Evolutionary conservation across 2,797 vertebrate genomes (phyloP).

Genomic region (Paguma larvata): DNA sequence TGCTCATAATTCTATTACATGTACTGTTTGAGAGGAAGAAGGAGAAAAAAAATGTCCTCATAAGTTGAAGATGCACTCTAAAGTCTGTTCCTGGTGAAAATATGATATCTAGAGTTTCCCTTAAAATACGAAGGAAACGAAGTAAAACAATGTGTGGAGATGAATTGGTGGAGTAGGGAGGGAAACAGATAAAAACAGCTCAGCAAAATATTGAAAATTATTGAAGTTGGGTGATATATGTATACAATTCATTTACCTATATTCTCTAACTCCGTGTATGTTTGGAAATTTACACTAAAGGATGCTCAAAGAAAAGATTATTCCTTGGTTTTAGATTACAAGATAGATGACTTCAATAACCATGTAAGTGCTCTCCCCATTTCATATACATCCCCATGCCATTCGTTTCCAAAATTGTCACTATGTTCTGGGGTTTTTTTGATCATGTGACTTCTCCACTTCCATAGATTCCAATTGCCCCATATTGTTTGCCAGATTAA

Average conservation of each 20-base stretch:
- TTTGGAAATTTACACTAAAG: background rate
- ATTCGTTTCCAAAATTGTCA: background rate
- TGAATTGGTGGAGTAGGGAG: background rate
- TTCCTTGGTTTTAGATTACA: background rate
- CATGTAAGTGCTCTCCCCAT: background rate
- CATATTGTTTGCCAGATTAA: background rate
- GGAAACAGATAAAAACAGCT: background rate
- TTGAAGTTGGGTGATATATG: background rate
- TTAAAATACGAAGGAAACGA: background rate
- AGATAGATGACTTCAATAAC: background rate
- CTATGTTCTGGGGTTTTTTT: background rate
- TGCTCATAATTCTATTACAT: background rate
- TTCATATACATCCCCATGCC: background rate
- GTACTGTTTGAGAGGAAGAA: background rate
- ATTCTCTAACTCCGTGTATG: slow-evolving; percentile 9
- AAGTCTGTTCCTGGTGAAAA: background rate
- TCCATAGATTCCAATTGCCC: background rate
- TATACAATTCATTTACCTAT: background rate
- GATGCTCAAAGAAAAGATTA: background rate
- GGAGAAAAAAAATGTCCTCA: background rate
- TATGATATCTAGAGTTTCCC: background rate
- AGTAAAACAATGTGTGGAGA: background rate
- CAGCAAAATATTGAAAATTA: slow-evolving; percentile 8
- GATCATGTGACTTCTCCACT: background rate
- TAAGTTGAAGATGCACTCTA: background rate